Base-by-base conservation (phyloP, 2,888 invertebrate genomes). In the Sipha maydis region DNA sequence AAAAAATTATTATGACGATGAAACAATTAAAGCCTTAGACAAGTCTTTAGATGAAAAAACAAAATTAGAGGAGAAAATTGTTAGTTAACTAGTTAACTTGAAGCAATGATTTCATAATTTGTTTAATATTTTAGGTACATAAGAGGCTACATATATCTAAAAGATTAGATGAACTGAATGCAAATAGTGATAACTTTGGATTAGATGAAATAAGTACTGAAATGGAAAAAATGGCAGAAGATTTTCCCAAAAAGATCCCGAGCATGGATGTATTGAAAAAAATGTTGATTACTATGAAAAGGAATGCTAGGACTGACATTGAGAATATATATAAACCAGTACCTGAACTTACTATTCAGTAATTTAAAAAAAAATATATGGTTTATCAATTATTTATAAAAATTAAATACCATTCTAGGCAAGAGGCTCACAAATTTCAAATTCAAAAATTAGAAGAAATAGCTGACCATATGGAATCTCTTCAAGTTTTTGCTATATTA, bases 161-260 rank as follows among this genome's bases (percentile, higher is more conserved):
- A 41, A 76, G 76, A 48, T 61, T 75, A 41, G 31, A 61, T 17
- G 75, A 67, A 34, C 28, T 88, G n/a, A 9, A 31, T 41, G 8
- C 28, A n/a, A 61, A 67, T 34, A 88, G 48, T 31, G 31, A 25
- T 67, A 48, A 82, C 41, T 88, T 88, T 75, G 82, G 75, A 56
- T 75, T 82, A 41, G 8, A 8, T 21, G 61, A 82, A 34, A 21
- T 48, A n/a, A 61, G 61, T 61, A 28, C 11, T 9, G 25, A 11
- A 31, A 28, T 82, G 7, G 31, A 82, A 3, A 67, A 67, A 25
- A 48, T 75, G 67, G 28, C 21, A 71, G 75, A 48, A 75, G 28
- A 61, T n/a, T 88, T 48, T 75, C 75, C 41, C 3, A 31, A 82
- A 31, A 34, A 31, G 48, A 61, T 61, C 8, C 8, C n/a, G n/a